Evolutionary conservation across 35 echinoderm and acorn worm genomes (phyloP), one percentile per base, ranked within the genome.

Genomic region (Stichopus chloronotus): DNA sequence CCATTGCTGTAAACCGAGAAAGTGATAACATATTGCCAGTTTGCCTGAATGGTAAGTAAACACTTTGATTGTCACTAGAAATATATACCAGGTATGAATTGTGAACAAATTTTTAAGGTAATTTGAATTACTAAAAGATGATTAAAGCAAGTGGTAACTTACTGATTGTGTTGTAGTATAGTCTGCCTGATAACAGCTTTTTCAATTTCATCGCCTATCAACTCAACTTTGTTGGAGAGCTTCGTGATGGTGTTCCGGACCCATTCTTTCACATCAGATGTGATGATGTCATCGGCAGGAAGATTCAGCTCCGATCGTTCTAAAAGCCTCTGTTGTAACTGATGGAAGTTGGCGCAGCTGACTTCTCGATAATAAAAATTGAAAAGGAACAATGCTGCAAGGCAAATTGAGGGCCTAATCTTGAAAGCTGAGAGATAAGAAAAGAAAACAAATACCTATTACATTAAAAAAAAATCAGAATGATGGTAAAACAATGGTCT

Each of bases 201-300:
- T n/a, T 89, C 87, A 13, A 89, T 71, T 61, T 89, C 87, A 8
- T 89, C 9, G 59, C 87, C 87, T 7, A 89, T 25, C 21, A 71
- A 89, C 60, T 69, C 87, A 52, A 89, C 87, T 17, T 25, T 57
- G 57, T 89, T 89, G 12, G 87, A 69, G 13, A 89, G 60, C 5
- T 20, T 17, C 23, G 16, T 21, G 60, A 89, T 53, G 59, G 87
- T 89, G 59, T 89, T 54, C 3, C 57, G 65, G 5, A 89, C 87
- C 87, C 87, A 89, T 19, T 89, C 4, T 89, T 89, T 89, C 22
- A 89, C 87, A 25, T 89, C 87, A n/a, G 24, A 71, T 5, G 71
- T 71, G 22, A 89, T 52, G 8, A 89, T 58, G 19, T 89, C 87
- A 55, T 89, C 87, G 14, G 87, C 23, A 9, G 87, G 59, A 8